Conservation (phyloP, 2,888 invertebrate species). For the Lingula anatina region DNA sequence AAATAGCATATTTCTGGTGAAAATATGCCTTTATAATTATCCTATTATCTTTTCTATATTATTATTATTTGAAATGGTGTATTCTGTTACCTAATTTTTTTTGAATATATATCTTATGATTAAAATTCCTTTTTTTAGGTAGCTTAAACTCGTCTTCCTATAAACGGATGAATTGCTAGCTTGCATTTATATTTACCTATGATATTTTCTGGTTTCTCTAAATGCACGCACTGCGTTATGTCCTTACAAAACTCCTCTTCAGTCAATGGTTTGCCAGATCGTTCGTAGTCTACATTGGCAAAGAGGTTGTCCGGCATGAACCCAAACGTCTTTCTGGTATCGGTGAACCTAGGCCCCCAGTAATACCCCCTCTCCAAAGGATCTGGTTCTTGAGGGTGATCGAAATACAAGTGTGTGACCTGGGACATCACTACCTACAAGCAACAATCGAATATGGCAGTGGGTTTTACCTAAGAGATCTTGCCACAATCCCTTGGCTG, state of each 20-base stretch:
- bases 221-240: constrained; percentile 6
- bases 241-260: constrained; percentile 1
- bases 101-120: no score
- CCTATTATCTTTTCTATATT: no score
- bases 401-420: constrained; percentile 28
- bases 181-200: constrained; percentile 13
- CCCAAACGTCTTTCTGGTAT: constrained; percentile 19
- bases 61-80: no score
- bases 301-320: constrained; percentile 22
- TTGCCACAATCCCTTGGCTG: no score
- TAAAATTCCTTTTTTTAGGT: no score
- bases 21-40: no score
- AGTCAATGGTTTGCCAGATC: constrained; percentile 10
- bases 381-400: constrained; percentile 33
- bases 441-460: no score
- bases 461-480: no score
- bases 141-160: no score
- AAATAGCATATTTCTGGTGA: no score
- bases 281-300: constrained; percentile 15
- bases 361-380: constrained; percentile 29
- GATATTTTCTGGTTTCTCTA: constrained; percentile 15
- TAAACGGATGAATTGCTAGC: no score
- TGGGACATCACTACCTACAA: constrained; percentile 23
- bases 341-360: constrained; percentile 29
- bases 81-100: no score